phyloP scores from a whole-genome alignment of 2,797 vertebrate species.

The Manis crassicaudata region DNA sequence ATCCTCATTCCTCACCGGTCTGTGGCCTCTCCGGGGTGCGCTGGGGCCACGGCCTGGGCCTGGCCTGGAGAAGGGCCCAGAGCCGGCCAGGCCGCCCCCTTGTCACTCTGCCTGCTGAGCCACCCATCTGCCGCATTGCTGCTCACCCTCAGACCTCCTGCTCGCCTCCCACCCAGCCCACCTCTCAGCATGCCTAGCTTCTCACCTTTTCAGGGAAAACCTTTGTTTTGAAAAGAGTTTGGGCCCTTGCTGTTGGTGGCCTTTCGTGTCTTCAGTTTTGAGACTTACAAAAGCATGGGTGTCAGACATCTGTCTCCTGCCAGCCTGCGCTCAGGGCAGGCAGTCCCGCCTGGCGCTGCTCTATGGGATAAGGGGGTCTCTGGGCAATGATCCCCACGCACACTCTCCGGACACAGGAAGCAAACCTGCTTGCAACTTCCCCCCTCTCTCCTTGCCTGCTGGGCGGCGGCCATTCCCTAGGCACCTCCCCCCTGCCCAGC shows the following conservation, averaged over 20 bases:
- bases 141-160: not conserved
- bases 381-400: rapidly evolving
- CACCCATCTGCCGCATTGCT: not conserved
- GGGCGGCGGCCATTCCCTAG: rapidly evolving
- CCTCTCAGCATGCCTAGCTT: not conserved
- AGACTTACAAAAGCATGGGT: rapidly evolving
- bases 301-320: not conserved
- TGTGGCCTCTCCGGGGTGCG: not conserved
- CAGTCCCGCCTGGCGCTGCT: too few relatives aligned
- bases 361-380: not conserved
- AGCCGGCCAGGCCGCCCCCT: not conserved
- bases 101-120: not conserved
- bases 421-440: rapidly evolving
- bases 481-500: rapidly evolving
- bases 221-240: not conserved
- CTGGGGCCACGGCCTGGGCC: not conserved
- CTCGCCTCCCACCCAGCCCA: not conserved
- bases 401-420: too few relatives aligned
- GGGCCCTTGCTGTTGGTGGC: not conserved
- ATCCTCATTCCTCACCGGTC: not conserved
- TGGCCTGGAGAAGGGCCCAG: not conserved
- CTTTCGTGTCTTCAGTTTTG: not conserved
- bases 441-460: not conserved
- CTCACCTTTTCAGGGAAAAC: not conserved
- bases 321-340: not conserved